These are phyloP conservation scores for Sebastes hubbsi DNA, from an alignment of 2,797 vertebrate species.

Conservation along the genomic window DNA sequence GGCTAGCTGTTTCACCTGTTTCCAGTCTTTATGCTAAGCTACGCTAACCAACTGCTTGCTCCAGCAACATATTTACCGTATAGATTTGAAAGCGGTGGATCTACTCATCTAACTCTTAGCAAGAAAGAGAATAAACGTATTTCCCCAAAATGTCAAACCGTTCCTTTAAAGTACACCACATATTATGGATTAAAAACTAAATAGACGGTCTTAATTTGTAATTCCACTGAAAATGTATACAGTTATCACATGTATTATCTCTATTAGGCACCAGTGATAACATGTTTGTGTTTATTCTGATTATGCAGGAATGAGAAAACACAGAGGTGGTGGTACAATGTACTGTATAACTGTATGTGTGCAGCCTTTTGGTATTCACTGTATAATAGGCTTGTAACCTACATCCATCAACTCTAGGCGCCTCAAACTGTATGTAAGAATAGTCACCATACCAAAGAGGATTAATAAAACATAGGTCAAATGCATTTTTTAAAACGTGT, in stretches of 20 bases:
- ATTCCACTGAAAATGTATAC: not conserved
- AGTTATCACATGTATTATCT: not conserved
- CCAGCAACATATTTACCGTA: no score
- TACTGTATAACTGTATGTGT: not conserved
- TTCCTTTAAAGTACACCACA: not conserved
- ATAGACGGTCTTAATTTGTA: not conserved
- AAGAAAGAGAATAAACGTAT: not conserved
- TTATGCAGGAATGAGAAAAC: not conserved
- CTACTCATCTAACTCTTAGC: not conserved
- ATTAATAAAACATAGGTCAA: constrained; percentile 61
- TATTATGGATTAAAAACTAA: not conserved
- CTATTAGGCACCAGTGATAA: constrained; percentile 1
- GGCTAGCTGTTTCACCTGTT: no score
- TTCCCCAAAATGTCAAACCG: not conserved
- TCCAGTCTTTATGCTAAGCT: no score
- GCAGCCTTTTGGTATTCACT: not conserved
- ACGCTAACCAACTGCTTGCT: no score
- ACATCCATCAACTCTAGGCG: constrained; percentile 32
- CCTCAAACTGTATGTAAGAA: constrained; percentile 34
- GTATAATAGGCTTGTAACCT: constrained; percentile 51
- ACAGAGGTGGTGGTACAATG: not conserved
- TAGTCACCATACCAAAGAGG: constrained; percentile 50
- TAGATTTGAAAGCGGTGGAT: no score
- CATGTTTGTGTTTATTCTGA: constrained; percentile 1
- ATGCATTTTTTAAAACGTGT: constrained; percentile 35